These are phyloP conservation scores for Crotalus horridus DNA, from an alignment of 2,113 vertebrate species.

Conservation along the genomic window DNA sequence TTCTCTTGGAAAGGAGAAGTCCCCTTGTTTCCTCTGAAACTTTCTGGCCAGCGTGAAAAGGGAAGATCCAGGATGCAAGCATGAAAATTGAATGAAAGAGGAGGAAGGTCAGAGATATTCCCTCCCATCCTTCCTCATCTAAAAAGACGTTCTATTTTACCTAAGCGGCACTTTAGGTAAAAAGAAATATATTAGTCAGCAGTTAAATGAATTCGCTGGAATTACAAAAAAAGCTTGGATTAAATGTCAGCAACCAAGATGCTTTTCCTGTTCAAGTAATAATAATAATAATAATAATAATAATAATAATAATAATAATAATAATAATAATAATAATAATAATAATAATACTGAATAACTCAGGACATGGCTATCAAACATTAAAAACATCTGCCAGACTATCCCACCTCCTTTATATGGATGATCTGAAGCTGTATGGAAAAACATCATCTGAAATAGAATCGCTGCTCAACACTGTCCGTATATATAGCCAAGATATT, in stretches of 20 bases:
- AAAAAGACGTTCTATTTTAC: not conserved
- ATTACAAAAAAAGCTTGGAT: not conserved
- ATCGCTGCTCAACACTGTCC: too few relatives aligned
- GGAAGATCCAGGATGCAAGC: slow-evolving; percentile 79
- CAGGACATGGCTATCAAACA: too few relatives aligned
- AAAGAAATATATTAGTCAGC: not conserved
- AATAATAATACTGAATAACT: too few relatives aligned
- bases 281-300: too few relatives aligned
- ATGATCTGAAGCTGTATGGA: too few relatives aligned
- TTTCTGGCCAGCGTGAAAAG: slow-evolving; percentile 62
- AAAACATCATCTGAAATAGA: too few relatives aligned
- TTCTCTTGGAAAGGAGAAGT: slow-evolving; percentile 45
- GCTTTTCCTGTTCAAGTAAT: not conserved
- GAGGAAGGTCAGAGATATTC: slow-evolving; percentile 54
- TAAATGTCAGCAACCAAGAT: not conserved
- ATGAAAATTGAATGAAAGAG: slow-evolving; percentile 65
- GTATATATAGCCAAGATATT: too few relatives aligned
- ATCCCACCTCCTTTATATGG: too few relatives aligned
- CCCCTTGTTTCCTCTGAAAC: slow-evolving; percentile 57
- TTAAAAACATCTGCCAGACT: too few relatives aligned
- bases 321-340: too few relatives aligned
- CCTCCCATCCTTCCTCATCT: slow-evolving; percentile 45
- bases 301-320: too few relatives aligned
- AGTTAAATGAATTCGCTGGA: not conserved
- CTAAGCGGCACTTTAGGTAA: not conserved